These are phyloP conservation scores for Momotus momota DNA, from an alignment of 2,797 vertebrate genomes.

Conservation along the genomic window DNA sequence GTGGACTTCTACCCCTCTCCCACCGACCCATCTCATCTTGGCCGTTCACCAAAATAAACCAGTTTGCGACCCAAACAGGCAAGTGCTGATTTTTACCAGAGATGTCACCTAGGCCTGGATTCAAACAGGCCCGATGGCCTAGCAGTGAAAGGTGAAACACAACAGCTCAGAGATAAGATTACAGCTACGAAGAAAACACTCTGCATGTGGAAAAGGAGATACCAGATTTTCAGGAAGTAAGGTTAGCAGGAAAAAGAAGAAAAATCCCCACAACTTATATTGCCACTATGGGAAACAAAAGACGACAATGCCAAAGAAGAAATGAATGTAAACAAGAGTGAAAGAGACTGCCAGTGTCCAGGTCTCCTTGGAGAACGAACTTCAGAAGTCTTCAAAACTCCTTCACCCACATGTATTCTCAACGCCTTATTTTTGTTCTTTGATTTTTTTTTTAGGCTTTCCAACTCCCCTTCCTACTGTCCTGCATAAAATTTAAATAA, in stretches of 20 bases:
- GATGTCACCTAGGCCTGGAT: not conserved
- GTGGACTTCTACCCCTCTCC: rapidly evolving
- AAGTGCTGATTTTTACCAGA: not conserved
- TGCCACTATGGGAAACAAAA: not conserved
- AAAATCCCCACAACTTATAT: not conserved
- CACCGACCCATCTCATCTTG: not conserved
- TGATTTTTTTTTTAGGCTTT: not conserved
- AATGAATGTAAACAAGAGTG: not conserved
- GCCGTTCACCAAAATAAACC: not conserved
- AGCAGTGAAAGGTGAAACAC: not conserved
- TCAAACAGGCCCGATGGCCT: not conserved
- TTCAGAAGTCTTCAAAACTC: not conserved
- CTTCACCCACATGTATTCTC: not conserved
- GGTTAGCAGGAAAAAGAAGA: not conserved
- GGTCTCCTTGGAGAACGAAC: too few species aligned
- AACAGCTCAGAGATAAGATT: not conserved
- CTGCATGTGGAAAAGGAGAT: not conserved
- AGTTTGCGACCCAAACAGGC: too few species aligned
- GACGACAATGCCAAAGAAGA: not conserved
- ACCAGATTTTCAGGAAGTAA: not conserved
- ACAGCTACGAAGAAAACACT: rapidly evolving
- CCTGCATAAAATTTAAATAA: not conserved
- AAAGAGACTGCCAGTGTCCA: not conserved
- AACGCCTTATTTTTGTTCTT: not conserved
- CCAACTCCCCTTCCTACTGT: not conserved